Base-by-base conservation (phyloP, 2,113 vertebrate genomes). In the Hippocampus mohnikei region DNA sequence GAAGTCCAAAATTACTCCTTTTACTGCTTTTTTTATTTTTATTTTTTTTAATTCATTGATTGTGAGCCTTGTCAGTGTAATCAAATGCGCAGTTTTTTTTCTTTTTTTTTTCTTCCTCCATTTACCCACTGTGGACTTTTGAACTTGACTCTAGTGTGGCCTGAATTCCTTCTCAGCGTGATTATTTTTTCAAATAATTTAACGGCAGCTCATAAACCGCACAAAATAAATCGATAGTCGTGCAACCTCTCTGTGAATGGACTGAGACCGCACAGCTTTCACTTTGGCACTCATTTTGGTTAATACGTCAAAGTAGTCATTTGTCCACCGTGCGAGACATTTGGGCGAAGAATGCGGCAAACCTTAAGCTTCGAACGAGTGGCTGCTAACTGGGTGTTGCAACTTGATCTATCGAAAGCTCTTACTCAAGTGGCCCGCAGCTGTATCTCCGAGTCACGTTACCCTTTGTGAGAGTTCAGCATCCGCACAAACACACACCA, bases 371-470 rank as follows among this genome's bases (percentile, higher is more conserved):
- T 79, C 85, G 66, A 52, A 37, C 69, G 29, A 29, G 29, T 48
- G 25, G 69, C 33, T 56, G 21, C 29, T 61, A 41, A 55, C 46
- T 20, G 62, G 79, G 66, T 75, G 60, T 27, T 69, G 83, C 75
- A 90, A 87, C 75, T 60, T 77, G 63, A 85, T 86, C 84, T 83
- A 72, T 71, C 79, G 69, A 80, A 84, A 83, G 75, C 70, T 77
- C 33, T 71, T 66, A 56, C 66, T 80, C 60, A 64, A 25, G 46
- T 76, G 82, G 75, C 87, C 80, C 86, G 62, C 69, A 78, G 85
- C 78, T 85, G 71, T 76, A 73, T 72, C 68, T 71, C 60, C 72
- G 77, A 77, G 72, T 87, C 76, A 79, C 79, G 73, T 88, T 87
- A 84, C 81, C 52, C 40, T 37, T 58, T 70, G 48, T 69, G 44